Conservation (phyloP, 2,113 vertebrate species). For the Platysteira castanea region DNA sequence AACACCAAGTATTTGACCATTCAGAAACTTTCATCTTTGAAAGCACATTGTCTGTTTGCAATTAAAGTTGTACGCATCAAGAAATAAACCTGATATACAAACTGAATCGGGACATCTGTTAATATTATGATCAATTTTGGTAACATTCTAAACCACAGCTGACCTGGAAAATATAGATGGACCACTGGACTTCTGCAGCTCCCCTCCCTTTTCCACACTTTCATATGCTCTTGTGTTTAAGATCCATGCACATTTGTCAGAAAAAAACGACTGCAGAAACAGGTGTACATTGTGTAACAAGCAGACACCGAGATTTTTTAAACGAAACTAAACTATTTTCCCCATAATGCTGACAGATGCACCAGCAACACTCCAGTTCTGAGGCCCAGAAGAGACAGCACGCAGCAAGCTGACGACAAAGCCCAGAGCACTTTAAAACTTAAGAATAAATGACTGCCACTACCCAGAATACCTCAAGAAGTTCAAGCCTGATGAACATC, state of each 20-base stretch:
- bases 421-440: background rate
- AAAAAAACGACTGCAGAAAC: background rate
- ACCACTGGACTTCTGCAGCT: background rate
- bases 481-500: background rate
- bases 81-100: background rate
- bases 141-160: background rate
- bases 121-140: background rate
- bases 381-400: background rate
- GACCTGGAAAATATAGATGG: background rate
- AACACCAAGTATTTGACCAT: background rate
- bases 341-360: fast-evolving
- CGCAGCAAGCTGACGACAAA: background rate
- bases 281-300: background rate
- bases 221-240: background rate
- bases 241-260: background rate
- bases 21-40: background rate
- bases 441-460: background rate
- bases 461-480: background rate
- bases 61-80: background rate
- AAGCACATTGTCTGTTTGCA: background rate
- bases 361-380: background rate
- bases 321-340: background rate
- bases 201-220: background rate
- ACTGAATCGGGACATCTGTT: background rate
- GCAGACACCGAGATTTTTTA: background rate